Evolutionary conservation across 2,797 vertebrate species (phyloP), one percentile per base, ranked within the genome.

Genomic region (Pelochelys cantorii): DNA sequence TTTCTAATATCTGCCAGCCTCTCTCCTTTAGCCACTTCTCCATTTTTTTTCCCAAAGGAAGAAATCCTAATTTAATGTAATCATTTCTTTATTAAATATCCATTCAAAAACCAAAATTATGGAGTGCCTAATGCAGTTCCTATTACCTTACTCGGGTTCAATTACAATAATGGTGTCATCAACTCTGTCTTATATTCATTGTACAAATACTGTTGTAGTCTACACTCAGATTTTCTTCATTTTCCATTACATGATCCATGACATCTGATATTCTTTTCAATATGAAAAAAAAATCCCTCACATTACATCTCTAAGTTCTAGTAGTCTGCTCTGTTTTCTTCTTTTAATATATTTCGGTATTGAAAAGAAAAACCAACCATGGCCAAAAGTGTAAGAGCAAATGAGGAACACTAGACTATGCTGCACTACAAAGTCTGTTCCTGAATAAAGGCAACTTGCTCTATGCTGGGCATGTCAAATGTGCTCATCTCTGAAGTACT

Each of bases 311-410:
- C 15, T 95, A 93, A 89, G 56, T 94, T 95, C n/a, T 93, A 90
- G 78, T 68, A 86, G 89, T 86, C 94, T 89, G 85, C 84, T 92
- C 65, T 34, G 57, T 93, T 65, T 86, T 94, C 95, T 97, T 86
- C 37, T 90, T 95, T 95, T 95, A 94, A 95, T 95, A 94, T 86
- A 34, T 93, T 95, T 93, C 89, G 86, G 84, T n/a, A 80, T 29
- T 88, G 92, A 94, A 86, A 77, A 94, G 86, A 94, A 95, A 94
- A 95, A 95, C 90, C 95, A 94, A 86, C 85, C 42, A 48, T 53
- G 15, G 65, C 23, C 89, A 95, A 88, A 80, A 65, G 86, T 87
- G 81, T 53, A 85, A 55, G 14, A 94, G 83, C 84, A 96, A 93
- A 91, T 86, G 79, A 93, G 87, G 85, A 93, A 92, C 86, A 87